phyloP scores from a whole-genome alignment of 2,888 invertebrate species.

The Timema cristinae region DNA sequence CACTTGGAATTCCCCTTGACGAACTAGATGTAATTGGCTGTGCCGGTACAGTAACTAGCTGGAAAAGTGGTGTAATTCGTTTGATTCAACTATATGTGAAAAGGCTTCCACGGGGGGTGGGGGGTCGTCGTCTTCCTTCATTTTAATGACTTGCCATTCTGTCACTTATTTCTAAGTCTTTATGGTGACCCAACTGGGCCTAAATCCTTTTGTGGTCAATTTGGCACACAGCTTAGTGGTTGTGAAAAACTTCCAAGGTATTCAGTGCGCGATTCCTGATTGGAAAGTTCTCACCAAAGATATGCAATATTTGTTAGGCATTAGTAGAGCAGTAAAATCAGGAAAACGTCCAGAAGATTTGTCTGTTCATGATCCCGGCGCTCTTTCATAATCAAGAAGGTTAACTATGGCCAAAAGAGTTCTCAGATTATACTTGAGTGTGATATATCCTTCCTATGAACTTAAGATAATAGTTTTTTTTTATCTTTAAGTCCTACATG shows the following conservation, averaged over 20 bases:
- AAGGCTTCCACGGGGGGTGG: no score
- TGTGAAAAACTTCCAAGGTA: conserved; percentile 26
- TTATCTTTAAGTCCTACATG: conserved; percentile 14
- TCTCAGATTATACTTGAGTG: conserved; percentile 10
- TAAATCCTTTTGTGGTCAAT: conserved; percentile 27
- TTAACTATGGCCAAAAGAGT: not conserved
- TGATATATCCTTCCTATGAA: not conserved
- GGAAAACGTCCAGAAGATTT: conserved; percentile 22
- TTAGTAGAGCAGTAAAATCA: conserved; percentile 22
- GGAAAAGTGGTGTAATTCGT: no score
- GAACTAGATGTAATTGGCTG: conserved; percentile 26
- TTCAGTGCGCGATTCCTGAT: conserved; percentile 21
- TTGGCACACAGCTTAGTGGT: conserved; percentile 24
- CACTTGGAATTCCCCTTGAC: conserved; percentile 20
- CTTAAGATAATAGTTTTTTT: no score
- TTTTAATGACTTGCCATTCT: conserved; percentile 27
- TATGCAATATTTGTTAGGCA: conserved; percentile 27
- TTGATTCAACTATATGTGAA: no score
- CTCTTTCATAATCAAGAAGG: conserved; percentile 9
- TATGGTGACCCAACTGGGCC: conserved; percentile 28
- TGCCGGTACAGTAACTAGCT: no score
- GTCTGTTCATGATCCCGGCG: conserved; percentile 14
- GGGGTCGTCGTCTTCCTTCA: no score
- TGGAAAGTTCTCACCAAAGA: conserved; percentile 23
- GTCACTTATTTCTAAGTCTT: conserved; percentile 1